Evolutionary conservation across 2,797 vertebrate genomes (phyloP).

Genomic region (Ctenopoma multispine): DNA sequence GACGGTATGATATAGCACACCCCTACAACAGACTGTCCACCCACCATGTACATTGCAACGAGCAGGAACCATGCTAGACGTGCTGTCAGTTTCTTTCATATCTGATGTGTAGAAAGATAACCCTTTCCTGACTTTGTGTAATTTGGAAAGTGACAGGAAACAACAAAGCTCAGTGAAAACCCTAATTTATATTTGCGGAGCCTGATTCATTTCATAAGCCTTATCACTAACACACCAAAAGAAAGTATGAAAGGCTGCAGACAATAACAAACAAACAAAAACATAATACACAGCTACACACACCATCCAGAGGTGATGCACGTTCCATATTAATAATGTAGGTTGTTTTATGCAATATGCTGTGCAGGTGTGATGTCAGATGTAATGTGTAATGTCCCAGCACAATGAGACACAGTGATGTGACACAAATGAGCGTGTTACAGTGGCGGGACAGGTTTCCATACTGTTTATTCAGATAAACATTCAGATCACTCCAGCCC

Average conservation of each 20-base stretch:
- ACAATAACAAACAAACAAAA: neutral
- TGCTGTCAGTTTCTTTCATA: neutral
- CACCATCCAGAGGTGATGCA: neutral
- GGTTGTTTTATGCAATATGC: conserved; percentile 10
- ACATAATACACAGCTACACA: neutral
- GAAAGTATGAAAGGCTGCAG: conserved; percentile 1
- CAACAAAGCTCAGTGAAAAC: neutral
- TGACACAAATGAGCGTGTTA: conserved; percentile 42
- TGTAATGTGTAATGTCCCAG: conserved; percentile 4
- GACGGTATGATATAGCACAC: too few species aligned
- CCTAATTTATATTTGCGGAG: neutral
- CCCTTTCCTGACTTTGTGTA: neutral
- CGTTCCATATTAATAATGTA: neutral
- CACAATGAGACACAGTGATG: conserved; percentile 23
- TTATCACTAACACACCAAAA: neutral
- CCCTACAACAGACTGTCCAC: too few species aligned
- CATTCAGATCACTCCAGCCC: conserved; percentile 34
- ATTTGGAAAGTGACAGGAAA: neutral
- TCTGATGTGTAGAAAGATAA: neutral
- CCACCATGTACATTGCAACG: too few species aligned
- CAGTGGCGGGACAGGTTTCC: conserved; percentile 36
- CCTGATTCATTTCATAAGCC: neutral
- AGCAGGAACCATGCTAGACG: neutral
- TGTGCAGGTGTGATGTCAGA: conserved; percentile 30
- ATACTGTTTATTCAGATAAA: conserved; percentile 38